A percentile compares a stretch with the other conserved stretches of the same genome.
Evolutionary conservation across 2,797 vertebrate genomes (phyloP).

Genomic region (Acropternis orthonyx): DNA sequence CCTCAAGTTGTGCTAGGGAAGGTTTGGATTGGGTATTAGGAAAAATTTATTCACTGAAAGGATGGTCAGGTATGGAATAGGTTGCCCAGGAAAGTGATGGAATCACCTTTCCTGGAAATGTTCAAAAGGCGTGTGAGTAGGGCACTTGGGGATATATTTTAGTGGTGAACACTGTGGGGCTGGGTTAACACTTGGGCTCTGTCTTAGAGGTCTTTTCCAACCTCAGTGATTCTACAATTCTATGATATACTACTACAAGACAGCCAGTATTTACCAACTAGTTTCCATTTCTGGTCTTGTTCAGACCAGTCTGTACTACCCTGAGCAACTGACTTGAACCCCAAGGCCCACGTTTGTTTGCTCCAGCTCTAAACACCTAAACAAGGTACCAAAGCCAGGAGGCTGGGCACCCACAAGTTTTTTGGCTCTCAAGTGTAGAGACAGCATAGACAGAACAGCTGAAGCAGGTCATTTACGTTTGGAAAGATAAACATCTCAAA

Average conservation of each 20-base stretch:
- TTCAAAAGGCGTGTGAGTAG: not conserved
- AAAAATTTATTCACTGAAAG: not conserved
- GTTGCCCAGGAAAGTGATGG: no score
- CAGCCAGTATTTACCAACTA: not conserved
- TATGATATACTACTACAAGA: not conserved
- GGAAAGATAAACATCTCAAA: not conserved
- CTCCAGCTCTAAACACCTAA: not conserved
- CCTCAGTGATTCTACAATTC: not conserved
- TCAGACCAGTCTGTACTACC: not conserved
- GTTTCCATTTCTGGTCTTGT: not conserved
- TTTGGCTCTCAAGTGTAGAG: not conserved
- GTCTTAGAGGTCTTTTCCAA: not conserved
- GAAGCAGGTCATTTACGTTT: not conserved
- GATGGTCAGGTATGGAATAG: not conserved
- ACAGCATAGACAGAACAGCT: not conserved
- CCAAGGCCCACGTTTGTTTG: not conserved
- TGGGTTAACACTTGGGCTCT: not conserved
- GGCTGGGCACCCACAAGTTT: not conserved
- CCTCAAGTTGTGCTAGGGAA: not conserved
- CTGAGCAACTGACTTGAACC: not conserved
- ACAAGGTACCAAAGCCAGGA: not conserved
- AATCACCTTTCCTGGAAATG: not conserved
- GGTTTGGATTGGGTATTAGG: no score
- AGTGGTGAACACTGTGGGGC: not conserved
- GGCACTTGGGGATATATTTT: not conserved